Percentiles rank a stretch among this genome's conserved stretches.
These are phyloP conservation scores for Ptilonorhynchus violaceus DNA, from an alignment of 2,113 vertebrate species.

Conservation along the genomic window DNA sequence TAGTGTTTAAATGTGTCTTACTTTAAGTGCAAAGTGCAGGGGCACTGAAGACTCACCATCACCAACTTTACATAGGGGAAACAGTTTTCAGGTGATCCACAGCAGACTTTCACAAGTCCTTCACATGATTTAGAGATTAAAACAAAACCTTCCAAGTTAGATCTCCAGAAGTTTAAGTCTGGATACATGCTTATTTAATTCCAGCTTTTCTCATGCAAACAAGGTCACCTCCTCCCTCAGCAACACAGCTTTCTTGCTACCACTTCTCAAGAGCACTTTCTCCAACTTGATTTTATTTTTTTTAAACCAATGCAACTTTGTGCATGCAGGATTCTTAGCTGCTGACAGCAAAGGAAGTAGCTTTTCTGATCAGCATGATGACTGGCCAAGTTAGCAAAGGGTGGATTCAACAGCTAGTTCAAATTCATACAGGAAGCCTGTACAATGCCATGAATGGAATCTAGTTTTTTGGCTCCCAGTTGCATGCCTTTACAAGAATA, in stretches of 20 bases:
- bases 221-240: background rate
- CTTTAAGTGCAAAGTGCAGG: background rate
- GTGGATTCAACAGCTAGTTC: background rate
- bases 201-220: background rate
- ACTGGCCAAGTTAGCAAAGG: background rate
- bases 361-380: background rate
- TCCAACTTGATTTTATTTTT: background rate
- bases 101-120: background rate
- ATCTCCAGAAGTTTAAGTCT: background rate
- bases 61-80: background rate
- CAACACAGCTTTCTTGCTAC: background rate
- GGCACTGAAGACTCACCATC: background rate
- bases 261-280: background rate
- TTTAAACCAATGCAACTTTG: background rate
- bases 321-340: background rate
- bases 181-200: background rate
- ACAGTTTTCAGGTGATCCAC: background rate
- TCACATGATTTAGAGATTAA: background rate
- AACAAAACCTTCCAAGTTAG: background rate
- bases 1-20: background rate
- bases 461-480: slow-evolving; percentile 10
- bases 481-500: background rate
- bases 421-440: background rate
- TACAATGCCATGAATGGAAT: background rate
- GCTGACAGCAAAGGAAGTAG: background rate